These are phyloP conservation scores for Aleiodes sp. DNA, from an alignment of 1,140 invertebrate species.

Conservation along the genomic window DNA sequence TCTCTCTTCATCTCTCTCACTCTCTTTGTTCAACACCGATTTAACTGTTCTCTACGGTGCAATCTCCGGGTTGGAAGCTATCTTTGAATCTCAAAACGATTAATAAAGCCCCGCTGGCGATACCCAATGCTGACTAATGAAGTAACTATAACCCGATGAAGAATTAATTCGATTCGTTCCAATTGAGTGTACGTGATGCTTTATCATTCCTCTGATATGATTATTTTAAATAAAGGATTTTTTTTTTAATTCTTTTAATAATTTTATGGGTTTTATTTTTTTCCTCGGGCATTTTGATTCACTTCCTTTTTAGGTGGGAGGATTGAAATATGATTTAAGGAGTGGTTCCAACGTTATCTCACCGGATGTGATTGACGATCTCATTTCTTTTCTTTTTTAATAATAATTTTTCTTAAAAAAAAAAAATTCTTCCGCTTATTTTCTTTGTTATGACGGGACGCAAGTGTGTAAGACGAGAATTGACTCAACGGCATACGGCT, in stretches of 20 bases:
- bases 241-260: too few relatives aligned
- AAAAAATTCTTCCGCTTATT: conserved; percentile 85
- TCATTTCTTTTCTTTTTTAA: not conserved
- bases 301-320: not conserved
- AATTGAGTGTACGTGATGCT: not conserved
- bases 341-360: conserved; percentile 6
- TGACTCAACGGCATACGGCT: not conserved
- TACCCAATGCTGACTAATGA: conserved; percentile 18
- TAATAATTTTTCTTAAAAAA: too few relatives aligned
- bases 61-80: conserved; percentile 15
- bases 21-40: not conserved
- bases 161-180: conserved; percentile 5
- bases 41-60: not conserved
- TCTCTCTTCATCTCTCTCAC: too few relatives aligned
- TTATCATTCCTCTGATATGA: not conserved
- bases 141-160: not conserved
- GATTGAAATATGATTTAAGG: not conserved
- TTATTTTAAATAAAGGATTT: too few relatives aligned
- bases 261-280: too few relatives aligned
- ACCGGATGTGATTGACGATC: not conserved
- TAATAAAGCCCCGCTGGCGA: conserved; percentile 10
- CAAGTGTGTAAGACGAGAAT: not conserved
- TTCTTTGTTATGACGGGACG: conserved; percentile 68
- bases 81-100: conserved; percentile 21
- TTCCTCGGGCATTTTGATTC: not conserved